A percentile compares a stretch with the other conserved stretches of the same genome.
phyloP scores from a whole-genome alignment of 2,113 vertebrate species.

The Prionailurus viverrinus region DNA sequence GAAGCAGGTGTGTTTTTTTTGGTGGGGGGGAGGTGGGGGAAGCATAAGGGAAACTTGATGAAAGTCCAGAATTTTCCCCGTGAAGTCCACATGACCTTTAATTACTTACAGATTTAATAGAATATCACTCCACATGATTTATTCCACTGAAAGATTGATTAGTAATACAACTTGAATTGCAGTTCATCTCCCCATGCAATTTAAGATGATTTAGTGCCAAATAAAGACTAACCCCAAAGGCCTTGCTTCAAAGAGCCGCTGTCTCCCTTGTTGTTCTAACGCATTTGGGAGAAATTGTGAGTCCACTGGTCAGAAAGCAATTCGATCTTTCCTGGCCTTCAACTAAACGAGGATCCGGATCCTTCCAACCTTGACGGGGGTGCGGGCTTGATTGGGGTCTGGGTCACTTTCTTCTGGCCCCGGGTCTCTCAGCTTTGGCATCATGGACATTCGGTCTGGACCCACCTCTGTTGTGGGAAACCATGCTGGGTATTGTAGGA shows the following conservation, averaged over 20 bases:
- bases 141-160: constrained; percentile 62
- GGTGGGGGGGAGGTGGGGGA: neutral
- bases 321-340: constrained; percentile 52
- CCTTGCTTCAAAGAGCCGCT: constrained; percentile 23
- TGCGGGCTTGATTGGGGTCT: fast-evolving
- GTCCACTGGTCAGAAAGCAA: constrained; percentile 58
- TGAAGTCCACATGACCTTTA: constrained; percentile 56
- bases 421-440: neutral
- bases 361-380: neutral
- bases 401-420: too few species aligned
- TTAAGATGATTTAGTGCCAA: constrained; percentile 67
- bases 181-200: constrained; percentile 12
- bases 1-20: constrained; percentile 32
- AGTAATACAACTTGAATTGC: constrained; percentile 57
- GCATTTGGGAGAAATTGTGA: constrained; percentile 7
- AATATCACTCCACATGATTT: constrained; percentile 62
- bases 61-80: constrained; percentile 64
- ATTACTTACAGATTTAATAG: constrained; percentile 67
- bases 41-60: constrained; percentile 38
- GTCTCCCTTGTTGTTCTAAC: neutral
- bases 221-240: neutral
- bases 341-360: neutral
- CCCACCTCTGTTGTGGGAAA: fast-evolving
- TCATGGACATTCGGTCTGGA: fast-evolving
- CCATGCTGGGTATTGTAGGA: fast-evolving